Conservation (phyloP, 2,113 vertebrate genomes). For the Drymodes brunneopygia region DNA sequence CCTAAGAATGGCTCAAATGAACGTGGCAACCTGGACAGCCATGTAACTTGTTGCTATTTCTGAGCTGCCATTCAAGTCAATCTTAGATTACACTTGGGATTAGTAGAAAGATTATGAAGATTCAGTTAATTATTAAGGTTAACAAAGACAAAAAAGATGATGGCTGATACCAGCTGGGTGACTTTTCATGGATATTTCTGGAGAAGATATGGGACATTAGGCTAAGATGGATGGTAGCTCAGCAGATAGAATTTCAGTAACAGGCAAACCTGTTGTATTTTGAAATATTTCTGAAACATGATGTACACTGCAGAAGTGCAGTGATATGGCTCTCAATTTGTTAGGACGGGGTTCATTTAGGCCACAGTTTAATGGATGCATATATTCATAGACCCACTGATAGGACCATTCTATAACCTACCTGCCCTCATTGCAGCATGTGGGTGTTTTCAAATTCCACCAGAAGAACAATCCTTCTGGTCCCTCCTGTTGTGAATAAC, state of each 20-base stretch:
- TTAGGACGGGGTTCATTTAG: not conserved
- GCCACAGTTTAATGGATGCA: not conserved
- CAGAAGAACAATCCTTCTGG: not conserved
- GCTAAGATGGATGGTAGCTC: not conserved
- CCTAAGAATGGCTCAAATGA: not conserved
- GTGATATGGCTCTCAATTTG: not conserved
- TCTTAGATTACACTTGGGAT: not conserved
- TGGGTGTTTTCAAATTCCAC: not conserved
- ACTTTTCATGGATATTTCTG: not conserved
- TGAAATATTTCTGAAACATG: not conserved
- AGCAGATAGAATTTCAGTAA: not conserved
- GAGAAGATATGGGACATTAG: rapidly evolving
- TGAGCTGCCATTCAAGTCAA: not conserved
- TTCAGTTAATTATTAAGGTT: not conserved
- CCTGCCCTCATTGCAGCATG: not conserved
- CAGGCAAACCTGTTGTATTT: not conserved
- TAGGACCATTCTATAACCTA: not conserved
- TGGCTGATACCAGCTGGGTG: not conserved
- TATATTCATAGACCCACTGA: not conserved
- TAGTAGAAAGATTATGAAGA: not conserved
- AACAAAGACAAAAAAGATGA: not conserved
- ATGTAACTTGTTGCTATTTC: not conserved
- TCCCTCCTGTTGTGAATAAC: not conserved
- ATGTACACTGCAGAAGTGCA: not conserved
- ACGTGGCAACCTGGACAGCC: not conserved